These are phyloP conservation scores for Andrena flavipes DNA, from an alignment of 2,888 invertebrate genomes.

Conservation along the genomic window DNA sequence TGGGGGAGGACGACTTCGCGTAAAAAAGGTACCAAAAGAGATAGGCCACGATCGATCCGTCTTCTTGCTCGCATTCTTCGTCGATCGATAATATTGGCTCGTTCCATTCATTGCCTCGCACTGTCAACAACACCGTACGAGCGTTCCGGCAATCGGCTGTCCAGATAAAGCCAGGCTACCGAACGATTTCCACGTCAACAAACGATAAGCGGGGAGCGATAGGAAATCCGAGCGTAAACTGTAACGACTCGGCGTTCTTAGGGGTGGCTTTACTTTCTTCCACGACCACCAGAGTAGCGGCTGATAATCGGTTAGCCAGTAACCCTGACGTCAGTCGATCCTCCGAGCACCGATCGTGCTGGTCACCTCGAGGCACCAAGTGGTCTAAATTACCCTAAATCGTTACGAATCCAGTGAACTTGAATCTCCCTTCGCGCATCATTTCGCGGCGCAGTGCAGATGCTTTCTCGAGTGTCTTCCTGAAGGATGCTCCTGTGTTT, in stretches of 20 bases:
- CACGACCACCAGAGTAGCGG: conserved; percentile 49
- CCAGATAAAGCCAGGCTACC: conserved; percentile 9
- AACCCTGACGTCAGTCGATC: conserved; percentile 51
- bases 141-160: conserved; percentile 1
- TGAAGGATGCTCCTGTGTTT: neutral
- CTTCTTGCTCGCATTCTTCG: conserved; percentile 1
- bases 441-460: neutral
- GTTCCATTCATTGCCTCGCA: conserved; percentile 26
- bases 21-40: neutral
- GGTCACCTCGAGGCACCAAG: neutral
- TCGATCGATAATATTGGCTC: conserved; percentile 17
- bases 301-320: conserved; percentile 34
- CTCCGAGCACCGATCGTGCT: conserved; percentile 18
- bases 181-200: conserved; percentile 31
- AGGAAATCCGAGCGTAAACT: conserved; percentile 50
- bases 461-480: neutral
- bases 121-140: conserved; percentile 7
- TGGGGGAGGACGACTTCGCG: neutral
- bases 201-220: conserved; percentile 40
- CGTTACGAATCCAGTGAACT: neutral
- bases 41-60: neutral
- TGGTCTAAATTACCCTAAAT: neutral
- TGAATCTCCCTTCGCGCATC: neutral
- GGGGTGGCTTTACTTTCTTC: conserved; percentile 45
- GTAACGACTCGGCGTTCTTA: neutral